Evolutionary conservation across 2,888 invertebrate species (phyloP), one percentile per base, ranked within the genome.

Genomic region (Acleris literana): DNA sequence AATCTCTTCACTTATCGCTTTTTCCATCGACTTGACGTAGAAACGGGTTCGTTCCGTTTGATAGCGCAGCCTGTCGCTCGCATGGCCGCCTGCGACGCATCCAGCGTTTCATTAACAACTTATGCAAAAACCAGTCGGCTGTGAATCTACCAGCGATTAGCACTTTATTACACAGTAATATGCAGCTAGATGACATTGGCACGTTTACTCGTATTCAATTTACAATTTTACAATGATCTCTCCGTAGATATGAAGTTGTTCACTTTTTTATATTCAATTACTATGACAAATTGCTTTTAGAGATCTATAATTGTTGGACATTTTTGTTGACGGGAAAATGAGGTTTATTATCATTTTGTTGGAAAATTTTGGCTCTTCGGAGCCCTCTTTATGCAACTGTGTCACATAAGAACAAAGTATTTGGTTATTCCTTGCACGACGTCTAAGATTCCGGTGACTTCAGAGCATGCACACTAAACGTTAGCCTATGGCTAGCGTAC

Each of bases 61-160:
- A 66, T 48, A 39, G 56, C 44, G 9, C 25, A 18, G 65, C 49
- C 29, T 6, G 61, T 61, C 56, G n/a, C 66, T 57, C 52, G 66
- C 62, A 62, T 56, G 66, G 62, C 25, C 62, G 52, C 29, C 46
- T 51, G 46, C 61, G 33, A 62, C 66, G 39, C 61, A 61, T 18
- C 51, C 65, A 65, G 56, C 65, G 65, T 65, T 61, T 48, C 62
- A 66, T 66, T 66, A 62, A 52, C 66, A 62, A 53, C 62, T 61
- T 61, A 57, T 62, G 66, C 66, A 62, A 65, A 65, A 65, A 65
- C 65, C 66, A 66, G 66, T 62, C 66, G 29, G 25, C 52, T 53
- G 66, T 66, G 62, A 66, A 65, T 66, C 61, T 52, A 57, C 51
- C 60, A 43, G 54, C 56, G 62, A 66, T 66, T 62, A 66, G 62